These are phyloP conservation scores for Nautilus pompilius DNA, from an alignment of 1,140 invertebrate species.

Conservation along the genomic window DNA sequence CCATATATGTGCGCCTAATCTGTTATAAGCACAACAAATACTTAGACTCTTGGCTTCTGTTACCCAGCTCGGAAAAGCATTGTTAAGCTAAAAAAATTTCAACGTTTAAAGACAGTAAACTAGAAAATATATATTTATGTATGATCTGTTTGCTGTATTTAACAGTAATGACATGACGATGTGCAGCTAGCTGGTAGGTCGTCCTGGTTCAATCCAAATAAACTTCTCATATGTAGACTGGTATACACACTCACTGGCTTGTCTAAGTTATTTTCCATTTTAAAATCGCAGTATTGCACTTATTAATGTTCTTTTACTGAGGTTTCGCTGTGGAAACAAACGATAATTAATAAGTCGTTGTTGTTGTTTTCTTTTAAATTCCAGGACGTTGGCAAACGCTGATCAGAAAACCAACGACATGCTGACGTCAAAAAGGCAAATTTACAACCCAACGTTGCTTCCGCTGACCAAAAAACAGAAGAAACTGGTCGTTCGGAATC, in stretches of 20 bases:
- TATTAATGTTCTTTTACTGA: background rate
- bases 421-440: conserved; percentile 27
- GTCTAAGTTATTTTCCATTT: background rate
- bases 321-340: background rate
- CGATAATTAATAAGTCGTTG: background rate
- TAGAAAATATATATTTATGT: too few relatives aligned
- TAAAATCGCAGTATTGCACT: background rate
- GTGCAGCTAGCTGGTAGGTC: background rate
- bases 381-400: conserved; percentile 44
- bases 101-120: too few relatives aligned
- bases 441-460: conserved; percentile 41
- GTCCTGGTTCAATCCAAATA: background rate
- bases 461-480: conserved; percentile 49
- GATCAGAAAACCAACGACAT: conserved; percentile 40
- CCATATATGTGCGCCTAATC: too few relatives aligned
- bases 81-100: too few relatives aligned
- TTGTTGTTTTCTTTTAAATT: conserved; percentile 8
- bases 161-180: too few relatives aligned
- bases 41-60: too few relatives aligned
- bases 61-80: too few relatives aligned
- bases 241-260: background rate
- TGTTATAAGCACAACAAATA: too few relatives aligned
- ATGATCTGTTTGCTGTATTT: too few relatives aligned
- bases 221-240: background rate
- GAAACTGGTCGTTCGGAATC: conserved; percentile 45